Conservation (phyloP, 2,888 invertebrate genomes). For the Drosophila rubida region DNA sequence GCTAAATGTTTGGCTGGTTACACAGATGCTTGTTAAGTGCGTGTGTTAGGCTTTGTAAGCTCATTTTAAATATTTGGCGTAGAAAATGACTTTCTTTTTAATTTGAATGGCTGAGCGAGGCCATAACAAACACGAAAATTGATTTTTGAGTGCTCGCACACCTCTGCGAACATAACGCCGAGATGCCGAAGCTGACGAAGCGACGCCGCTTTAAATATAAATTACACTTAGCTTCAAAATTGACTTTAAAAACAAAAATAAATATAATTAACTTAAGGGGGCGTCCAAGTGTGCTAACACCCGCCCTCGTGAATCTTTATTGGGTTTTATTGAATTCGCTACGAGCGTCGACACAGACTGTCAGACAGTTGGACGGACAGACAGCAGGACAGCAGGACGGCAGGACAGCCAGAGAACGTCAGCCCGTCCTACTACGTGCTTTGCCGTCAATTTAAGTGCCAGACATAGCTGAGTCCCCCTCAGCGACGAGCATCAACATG, state of each 20-base stretch:
- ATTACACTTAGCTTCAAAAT: conserved; percentile 1
- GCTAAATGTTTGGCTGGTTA: no score
- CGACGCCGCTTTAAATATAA: neutral
- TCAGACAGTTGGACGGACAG: neutral
- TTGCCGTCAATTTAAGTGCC: neutral
- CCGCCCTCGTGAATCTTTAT: neutral
- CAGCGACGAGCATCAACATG: neutral
- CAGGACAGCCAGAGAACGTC: neutral
- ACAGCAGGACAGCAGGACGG: no score
- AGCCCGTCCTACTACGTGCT: neutral
- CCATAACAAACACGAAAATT: neutral
- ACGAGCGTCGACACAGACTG: neutral
- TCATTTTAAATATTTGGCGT: neutral
- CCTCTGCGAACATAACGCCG: neutral
- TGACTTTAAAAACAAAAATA: conserved; percentile 1
- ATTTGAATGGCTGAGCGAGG: neutral
- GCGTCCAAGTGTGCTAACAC: neutral
- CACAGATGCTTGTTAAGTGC: no score
- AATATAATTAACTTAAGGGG: conserved; percentile 1
- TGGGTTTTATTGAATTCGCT: neutral
- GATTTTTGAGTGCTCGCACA: neutral
- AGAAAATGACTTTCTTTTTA: neutral
- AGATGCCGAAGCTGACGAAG: no score
- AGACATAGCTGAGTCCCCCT: neutral
- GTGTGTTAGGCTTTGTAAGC: neutral